Base-by-base conservation (phyloP, 1,140 invertebrate genomes). In the Zaprionus gabonicus region DNA sequence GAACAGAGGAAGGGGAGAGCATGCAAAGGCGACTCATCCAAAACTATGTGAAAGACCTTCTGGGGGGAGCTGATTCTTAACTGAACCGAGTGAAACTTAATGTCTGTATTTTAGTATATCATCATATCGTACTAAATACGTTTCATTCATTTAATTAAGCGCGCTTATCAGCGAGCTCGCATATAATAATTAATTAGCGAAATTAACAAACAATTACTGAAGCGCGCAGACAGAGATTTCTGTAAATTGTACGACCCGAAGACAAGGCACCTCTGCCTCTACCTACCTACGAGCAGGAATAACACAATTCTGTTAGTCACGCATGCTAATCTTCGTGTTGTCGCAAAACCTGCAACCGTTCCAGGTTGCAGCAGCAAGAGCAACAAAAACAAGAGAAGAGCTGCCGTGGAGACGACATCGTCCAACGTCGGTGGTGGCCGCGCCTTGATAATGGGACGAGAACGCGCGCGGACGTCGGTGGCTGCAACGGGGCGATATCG, bases 251-350 rank as follows among this genome's bases (percentile, higher is more conserved):
- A 88, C 81, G 81, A 90, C 66, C 79, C 75, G 69, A 63, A n/a
- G 36, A 41, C 80, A 73, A 28, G 36, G 34, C 41, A 17, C 41
- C 41, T 17, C 7, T 10, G n/a, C 41, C 41, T 46, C 41, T 46
- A 46, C 41, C 41, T 46, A 17, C 41, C 41, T 46, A 46, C 41
- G 41, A 2, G 41, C 34, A 72, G 55, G 65, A 85, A 90, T 80
- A 90, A 90, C 85, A 90, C 91, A 91, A 90, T 90, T 90, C 82
- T 86, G 85, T 90, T 91, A 91, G 85, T 90, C 85, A 90, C 85
- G 85, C 86, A 90, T 90, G 85, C 85, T 91, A 90, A 90, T 90
- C 85, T 90, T 90, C 86, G 85, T 90, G 85, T 90, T 90, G 82
- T 88, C 85, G 83, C 86, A 79, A 90, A 83, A 83, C 73, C 77